These are phyloP conservation scores for Enteromius trimaculatus DNA, from an alignment of 2,797 vertebrate species.

Conservation along the genomic window DNA sequence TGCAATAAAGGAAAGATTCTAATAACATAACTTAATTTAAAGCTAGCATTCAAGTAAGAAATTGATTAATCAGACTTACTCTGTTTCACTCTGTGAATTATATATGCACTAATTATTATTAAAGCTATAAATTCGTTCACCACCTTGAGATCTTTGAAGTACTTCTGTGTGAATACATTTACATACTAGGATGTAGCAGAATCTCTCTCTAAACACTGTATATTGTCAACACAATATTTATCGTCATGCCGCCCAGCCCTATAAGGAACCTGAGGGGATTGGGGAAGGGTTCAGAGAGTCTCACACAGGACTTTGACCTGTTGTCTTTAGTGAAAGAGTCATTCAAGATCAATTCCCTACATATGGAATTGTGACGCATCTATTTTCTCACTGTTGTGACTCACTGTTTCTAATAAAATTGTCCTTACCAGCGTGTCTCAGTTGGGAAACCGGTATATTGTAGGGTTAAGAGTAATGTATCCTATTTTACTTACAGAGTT, in stretches of 20 bases:
- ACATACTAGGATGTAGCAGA: neutral
- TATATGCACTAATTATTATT: neutral
- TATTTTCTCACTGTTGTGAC: neutral
- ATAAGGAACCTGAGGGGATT: neutral
- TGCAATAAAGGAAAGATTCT: neutral
- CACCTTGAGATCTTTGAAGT: neutral
- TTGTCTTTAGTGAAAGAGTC: constrained; percentile 57
- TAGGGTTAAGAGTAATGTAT: constrained; percentile 1
- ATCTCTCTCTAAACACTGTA: neutral
- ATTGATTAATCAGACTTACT: neutral
- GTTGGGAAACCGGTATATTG: neutral
- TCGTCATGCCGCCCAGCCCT: neutral
- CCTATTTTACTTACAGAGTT: constrained; percentile 4
- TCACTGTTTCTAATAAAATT: neutral
- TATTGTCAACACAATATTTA: neutral
- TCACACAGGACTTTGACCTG: constrained; percentile 47
- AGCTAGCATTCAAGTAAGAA: neutral
- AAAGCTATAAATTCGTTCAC: neutral
- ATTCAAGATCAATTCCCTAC: constrained; percentile 37
- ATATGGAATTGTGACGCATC: neutral
- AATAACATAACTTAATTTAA: neutral
- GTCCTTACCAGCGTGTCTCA: neutral
- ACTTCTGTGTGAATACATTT: neutral
- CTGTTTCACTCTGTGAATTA: neutral
- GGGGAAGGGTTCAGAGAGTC: neutral